A percentile compares a stretch with the other conserved stretches of the same genome.
Evolutionary conservation across 1,140 invertebrate genomes (phyloP).

Genomic region (Calephelis nemesis): DNA sequence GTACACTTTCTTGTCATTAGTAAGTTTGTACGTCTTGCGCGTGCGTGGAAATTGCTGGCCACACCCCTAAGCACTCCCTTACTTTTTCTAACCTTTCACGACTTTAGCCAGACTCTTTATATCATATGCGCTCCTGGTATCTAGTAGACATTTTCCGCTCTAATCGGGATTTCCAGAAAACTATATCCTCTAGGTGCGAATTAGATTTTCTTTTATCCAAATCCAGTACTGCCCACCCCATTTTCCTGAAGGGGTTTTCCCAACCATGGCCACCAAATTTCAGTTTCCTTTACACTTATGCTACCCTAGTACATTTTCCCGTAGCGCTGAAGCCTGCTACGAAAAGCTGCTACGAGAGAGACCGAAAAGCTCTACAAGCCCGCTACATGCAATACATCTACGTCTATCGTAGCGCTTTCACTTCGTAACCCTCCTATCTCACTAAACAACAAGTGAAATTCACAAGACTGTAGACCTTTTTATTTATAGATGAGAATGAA

Average conservation of each 20-base stretch:
- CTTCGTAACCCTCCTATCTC: background rate
- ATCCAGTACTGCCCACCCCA: slow-evolving; percentile 22
- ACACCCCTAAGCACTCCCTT: slow-evolving; percentile 42
- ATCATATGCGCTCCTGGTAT: slow-evolving; percentile 55
- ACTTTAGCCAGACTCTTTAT: slow-evolving; percentile 22
- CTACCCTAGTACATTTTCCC: slow-evolving; percentile 44
- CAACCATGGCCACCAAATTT: slow-evolving; percentile 24
- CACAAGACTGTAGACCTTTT: no score
- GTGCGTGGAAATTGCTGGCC: slow-evolving; percentile 46
- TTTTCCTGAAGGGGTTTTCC: slow-evolving; percentile 34
- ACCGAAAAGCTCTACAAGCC: background rate
- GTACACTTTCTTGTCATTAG: background rate
- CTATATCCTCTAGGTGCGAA: slow-evolving; percentile 51
- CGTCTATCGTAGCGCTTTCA: background rate
- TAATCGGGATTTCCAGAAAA: slow-evolving; percentile 73
- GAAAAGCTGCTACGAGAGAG: slow-evolving; percentile 33
- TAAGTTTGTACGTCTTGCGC: slow-evolving; percentile 34
- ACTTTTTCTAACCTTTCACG: slow-evolving; percentile 41
- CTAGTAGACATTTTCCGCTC: slow-evolving; percentile 75
- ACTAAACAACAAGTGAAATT: no score
- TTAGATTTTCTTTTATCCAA: slow-evolving; percentile 61
- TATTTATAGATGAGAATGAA: no score
- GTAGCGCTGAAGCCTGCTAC: slow-evolving; percentile 47
- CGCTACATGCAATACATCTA: no score
- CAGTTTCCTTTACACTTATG: slow-evolving; percentile 36